Percentiles rank a stretch among this genome's conserved stretches.
Evolutionary conservation across 1,140 invertebrate species (phyloP).

Genomic region (Bombus balteatus): DNA sequence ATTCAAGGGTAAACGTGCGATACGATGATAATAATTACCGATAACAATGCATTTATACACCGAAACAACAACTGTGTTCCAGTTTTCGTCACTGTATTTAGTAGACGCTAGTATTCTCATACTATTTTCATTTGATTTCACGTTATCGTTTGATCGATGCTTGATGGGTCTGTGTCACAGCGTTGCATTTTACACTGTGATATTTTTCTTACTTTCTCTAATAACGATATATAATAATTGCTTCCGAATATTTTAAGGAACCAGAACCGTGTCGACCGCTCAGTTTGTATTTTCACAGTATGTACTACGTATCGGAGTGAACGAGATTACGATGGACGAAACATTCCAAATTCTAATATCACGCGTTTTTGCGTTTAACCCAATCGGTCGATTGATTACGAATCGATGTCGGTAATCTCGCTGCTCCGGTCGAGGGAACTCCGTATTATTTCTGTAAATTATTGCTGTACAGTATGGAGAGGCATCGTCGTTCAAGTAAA

Average conservation of each 20-base stretch:
- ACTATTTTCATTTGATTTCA: conserved; percentile 50
- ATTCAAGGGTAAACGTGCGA: conserved; percentile 59
- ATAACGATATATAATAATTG: conserved; percentile 41
- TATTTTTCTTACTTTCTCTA: conserved; percentile 69
- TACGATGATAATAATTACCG: conserved; percentile 62
- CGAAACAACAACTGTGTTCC: conserved; percentile 43
- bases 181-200: conserved; percentile 77
- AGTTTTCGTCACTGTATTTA: conserved; percentile 41
- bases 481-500: conserved; percentile 63
- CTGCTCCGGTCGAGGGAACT: conserved; percentile 57
- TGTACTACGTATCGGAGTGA: conserved; percentile 25
- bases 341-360: conserved; percentile 46
- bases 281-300: conserved; percentile 45
- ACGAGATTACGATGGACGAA: conserved; percentile 41
- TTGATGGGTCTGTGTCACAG: conserved; percentile 75
- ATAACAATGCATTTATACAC: conserved; percentile 60
- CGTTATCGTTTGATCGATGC: conserved; percentile 62
- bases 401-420: conserved; percentile 54
- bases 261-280: conserved; percentile 46
- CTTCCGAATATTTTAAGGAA: conserved; percentile 42
- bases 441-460: conserved; percentile 69
- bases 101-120: conserved; percentile 16
- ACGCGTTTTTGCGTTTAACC: background rate
- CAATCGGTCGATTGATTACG: conserved; percentile 10
- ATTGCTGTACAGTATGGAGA: conserved; percentile 70